Conservation (phyloP, 2,113 vertebrate genomes). For the Corythoichthys haematopterus region DNA sequence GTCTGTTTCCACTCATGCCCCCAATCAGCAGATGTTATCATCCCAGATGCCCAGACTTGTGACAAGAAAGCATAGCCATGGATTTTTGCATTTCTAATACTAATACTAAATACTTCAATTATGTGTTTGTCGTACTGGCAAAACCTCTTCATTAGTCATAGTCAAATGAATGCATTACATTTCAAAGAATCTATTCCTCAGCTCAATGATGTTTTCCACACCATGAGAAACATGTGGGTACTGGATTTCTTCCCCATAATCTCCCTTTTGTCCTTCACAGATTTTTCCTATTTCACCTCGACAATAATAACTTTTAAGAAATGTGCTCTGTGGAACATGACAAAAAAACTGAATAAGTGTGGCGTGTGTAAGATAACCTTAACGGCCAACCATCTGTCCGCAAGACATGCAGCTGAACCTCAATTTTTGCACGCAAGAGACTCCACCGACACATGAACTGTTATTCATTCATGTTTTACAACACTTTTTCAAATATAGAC, state of each 20-base stretch:
- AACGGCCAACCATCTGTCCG: slow-evolving; percentile 14
- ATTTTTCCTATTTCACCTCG: slow-evolving; percentile 42
- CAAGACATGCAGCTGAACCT: not conserved
- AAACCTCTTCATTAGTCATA: slow-evolving; percentile 7
- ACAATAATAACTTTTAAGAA: slow-evolving; percentile 49
- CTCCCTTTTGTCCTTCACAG: slow-evolving; percentile 9
- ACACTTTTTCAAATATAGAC: not conserved
- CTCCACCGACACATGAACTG: not conserved
- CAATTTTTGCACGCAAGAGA: not conserved
- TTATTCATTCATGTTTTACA: not conserved
- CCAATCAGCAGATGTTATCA: slow-evolving; percentile 15
- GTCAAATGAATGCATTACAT: slow-evolving; percentile 17
- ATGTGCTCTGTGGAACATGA: slow-evolving; percentile 50
- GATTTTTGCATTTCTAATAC: slow-evolving; percentile 3
- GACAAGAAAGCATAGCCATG: slow-evolving; percentile 1
- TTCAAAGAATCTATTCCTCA: slow-evolving; percentile 30
- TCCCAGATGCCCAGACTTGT: not conserved
- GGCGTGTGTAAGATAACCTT: slow-evolving; percentile 21
- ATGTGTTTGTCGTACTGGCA: slow-evolving; percentile 4
- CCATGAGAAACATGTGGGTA: slow-evolving; percentile 38
- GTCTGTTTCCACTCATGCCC: slow-evolving; percentile 10
- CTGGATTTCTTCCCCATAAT: slow-evolving; percentile 2
- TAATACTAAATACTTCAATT: not conserved
- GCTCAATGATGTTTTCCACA: slow-evolving; percentile 28
- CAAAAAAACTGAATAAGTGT: slow-evolving; percentile 26